A percentile compares a stretch with the other conserved stretches of the same genome.
Conservation (phyloP, 1,140 invertebrate genomes). For the Cotesia chilonis region DNA sequence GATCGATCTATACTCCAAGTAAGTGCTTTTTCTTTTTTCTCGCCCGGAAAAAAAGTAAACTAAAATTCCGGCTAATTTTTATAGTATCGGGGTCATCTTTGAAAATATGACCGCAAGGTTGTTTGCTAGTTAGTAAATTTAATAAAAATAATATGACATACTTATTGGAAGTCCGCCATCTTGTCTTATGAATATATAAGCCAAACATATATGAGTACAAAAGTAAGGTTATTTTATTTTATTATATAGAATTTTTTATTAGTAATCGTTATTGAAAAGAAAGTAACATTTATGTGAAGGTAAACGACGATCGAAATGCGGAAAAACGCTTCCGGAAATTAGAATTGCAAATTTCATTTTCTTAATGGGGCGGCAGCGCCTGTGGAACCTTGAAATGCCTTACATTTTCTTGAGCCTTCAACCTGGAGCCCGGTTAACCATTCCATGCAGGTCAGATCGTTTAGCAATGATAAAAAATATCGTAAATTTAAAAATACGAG, state of each 20-base stretch:
- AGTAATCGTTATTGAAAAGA: constrained; percentile 28
- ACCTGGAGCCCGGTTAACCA: constrained; percentile 22
- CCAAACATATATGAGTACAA: too few relatives aligned
- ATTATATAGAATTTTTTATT: neutral
- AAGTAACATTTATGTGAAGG: constrained; percentile 14
- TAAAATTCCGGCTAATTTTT: too few relatives aligned
- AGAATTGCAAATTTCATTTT: constrained; percentile 46
- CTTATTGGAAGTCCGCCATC: too few relatives aligned
- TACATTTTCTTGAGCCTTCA: constrained; percentile 20
- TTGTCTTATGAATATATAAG: too few relatives aligned
- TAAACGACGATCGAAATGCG: constrained; percentile 30
- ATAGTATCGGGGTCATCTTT: too few relatives aligned
- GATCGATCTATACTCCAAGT: constrained; percentile 7
- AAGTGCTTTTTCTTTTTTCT: neutral
- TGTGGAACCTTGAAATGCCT: constrained; percentile 35
- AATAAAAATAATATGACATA: too few relatives aligned
- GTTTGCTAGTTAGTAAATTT: too few relatives aligned
- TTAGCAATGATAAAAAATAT: constrained; percentile 21
- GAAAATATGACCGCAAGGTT: too few relatives aligned
- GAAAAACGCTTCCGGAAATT: constrained; percentile 38
- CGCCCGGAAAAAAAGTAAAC: too few relatives aligned
- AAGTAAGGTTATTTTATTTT: too few relatives aligned
- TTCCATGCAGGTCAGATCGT: constrained; percentile 14
- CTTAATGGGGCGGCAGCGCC: constrained; percentile 38
- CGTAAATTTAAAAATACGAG: neutral